phyloP scores from a whole-genome alignment of 1,140 invertebrate genomes.

The Pararge aegeria region DNA sequence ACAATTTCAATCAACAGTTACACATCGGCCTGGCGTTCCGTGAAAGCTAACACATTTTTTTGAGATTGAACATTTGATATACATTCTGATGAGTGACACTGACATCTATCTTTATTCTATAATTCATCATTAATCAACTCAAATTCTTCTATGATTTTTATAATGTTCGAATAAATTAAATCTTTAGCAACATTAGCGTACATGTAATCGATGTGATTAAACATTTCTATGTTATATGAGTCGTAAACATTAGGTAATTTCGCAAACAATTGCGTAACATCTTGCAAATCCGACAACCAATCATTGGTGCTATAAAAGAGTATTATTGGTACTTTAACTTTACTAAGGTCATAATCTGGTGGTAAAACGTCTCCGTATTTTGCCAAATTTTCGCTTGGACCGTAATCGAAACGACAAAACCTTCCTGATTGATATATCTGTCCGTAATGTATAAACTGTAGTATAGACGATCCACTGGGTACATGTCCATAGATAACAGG shows the following conservation, averaged over 20 bases:
- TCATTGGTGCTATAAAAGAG: constrained; percentile 86
- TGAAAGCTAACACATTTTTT: too few relatives aligned
- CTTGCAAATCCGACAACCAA: constrained; percentile 80
- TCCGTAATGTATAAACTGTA: constrained; percentile 88
- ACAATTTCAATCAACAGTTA: too few relatives aligned
- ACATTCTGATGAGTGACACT: too few relatives aligned
- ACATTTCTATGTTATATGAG: constrained; percentile 76
- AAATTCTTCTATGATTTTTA: constrained; percentile 55
- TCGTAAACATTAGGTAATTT: constrained; percentile 69
- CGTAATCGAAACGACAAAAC: constrained; percentile 77
- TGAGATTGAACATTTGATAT: too few relatives aligned
- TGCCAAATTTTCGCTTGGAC: constrained; percentile 63
- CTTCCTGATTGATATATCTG: constrained; percentile 80
- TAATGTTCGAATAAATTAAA: constrained; percentile 78
- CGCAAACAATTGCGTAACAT: constrained; percentile 80
- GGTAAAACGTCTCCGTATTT: constrained; percentile 77
- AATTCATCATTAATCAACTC: constrained; percentile 2
- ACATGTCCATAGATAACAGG: constrained; percentile 87
- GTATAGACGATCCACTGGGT: constrained; percentile 88
- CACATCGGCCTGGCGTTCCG: too few relatives aligned
- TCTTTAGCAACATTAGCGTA: constrained; percentile 81
- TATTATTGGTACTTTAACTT: constrained; percentile 82
- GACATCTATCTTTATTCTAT: too few relatives aligned
- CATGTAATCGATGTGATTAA: constrained; percentile 87
- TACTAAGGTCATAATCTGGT: constrained; percentile 82